A percentile compares a stretch with the other conserved stretches of the same genome.
These are phyloP conservation scores for Notamacropus eugenii DNA, from an alignment of 2,797 vertebrate genomes.

Conservation along the genomic window DNA sequence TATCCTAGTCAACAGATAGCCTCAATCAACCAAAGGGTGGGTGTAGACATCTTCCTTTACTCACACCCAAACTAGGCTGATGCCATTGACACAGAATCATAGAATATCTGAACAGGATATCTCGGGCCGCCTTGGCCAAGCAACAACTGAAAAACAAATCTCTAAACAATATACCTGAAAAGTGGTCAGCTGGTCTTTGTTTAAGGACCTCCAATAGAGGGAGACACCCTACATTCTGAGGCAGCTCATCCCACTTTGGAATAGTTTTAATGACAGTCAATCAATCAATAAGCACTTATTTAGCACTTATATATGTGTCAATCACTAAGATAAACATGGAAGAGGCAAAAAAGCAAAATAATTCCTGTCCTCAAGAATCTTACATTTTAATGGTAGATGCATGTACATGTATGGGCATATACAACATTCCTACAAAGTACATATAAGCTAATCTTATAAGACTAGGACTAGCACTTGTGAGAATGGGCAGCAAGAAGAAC, in stretches of 20 bases:
- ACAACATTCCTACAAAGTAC: not conserved
- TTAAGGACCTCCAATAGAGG: not conserved
- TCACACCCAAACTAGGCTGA: not conserved
- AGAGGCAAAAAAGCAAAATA: too few species aligned
- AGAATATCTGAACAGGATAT: not conserved
- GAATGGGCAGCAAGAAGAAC: not conserved
- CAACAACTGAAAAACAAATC: not conserved
- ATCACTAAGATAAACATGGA: not conserved
- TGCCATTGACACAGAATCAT: not conserved
- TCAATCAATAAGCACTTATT: not conserved
- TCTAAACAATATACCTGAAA: not conserved
- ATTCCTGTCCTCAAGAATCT: too few species aligned
- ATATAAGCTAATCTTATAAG: not conserved
- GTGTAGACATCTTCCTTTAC: not conserved
- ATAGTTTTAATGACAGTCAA: not conserved
- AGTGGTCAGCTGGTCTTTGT: not conserved
- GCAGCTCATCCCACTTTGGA: not conserved
- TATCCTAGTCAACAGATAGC: not conserved
- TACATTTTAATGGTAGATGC: too few species aligned
- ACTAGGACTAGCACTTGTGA: not conserved
- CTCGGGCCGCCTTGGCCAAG: not conserved
- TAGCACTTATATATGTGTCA: not conserved
- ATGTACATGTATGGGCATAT: not conserved
- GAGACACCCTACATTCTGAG: not conserved
- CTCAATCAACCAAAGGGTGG: not conserved